Evolutionary conservation across 2,113 vertebrate species (phyloP), one percentile per base, ranked within the genome.

Genomic region (Origma solitaria): DNA sequence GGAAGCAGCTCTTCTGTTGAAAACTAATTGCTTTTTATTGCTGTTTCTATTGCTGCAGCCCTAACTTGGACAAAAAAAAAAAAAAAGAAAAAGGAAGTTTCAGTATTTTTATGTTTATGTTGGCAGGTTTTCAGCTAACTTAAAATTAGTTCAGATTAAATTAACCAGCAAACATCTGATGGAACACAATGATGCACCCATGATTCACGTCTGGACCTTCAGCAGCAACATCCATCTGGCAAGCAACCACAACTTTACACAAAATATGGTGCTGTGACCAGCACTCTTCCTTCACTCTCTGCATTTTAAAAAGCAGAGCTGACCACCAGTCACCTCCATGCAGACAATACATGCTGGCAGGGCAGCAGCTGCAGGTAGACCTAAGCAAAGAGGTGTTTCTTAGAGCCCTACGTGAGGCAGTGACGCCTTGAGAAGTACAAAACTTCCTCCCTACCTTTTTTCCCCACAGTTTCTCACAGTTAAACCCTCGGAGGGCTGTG

Each of bases 401-500:
- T 20, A 37, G n/a, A 65, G 27, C 20, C 10, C 23, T 20, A 24
- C 23, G 7, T 15, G 25, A 86, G n/a, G 9, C 10, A 23, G 30
- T 17, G 28, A 64, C 3, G 3, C 22, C 37, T 65, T 28, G 54
- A 49, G 25, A 69, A 56, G 45, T 11, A 3, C 1, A 21, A 37
- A 5, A 35, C 18, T 30, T 72, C 15, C 22, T 44, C 16, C 27
- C 56, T 57, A 23, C 9, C 4, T 30, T 37, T 69, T 14, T 6
- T 0, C 9, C 23, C 21, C 7, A 4, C 2, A 3, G 0, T 56
- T 92, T 58, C 53, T 50, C 19, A 27, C 19, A 27, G 33, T 17
- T 42, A 23, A 47, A 25, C 14, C n/a, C 33, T 84, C 47, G 37
- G 53, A 72, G 20, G 20, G 15, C 20, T 30, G 5, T 2, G 2